Evolutionary conservation across 2,113 vertebrate species (phyloP).

Genomic region (Pachycephala philippinensis): DNA sequence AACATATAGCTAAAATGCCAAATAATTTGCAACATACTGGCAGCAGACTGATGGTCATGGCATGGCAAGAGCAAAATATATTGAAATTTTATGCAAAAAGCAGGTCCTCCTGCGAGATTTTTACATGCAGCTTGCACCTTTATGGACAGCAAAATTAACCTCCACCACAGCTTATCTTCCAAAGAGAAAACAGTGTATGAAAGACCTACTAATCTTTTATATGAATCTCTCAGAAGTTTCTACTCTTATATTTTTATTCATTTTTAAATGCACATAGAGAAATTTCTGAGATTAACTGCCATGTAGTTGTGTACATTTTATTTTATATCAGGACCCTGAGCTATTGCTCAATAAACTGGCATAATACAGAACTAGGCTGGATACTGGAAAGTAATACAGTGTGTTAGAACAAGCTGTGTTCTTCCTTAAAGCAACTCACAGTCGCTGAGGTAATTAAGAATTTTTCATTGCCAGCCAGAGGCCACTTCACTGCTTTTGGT

Average conservation of each 20-base stretch:
- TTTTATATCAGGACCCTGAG: neutral
- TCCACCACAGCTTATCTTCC: neutral
- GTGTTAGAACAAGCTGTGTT: neutral
- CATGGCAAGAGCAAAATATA: neutral
- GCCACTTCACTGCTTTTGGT: neutral
- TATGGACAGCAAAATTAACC: neutral
- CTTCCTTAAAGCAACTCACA: neutral
- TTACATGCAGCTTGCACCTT: neutral
- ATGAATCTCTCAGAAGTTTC: neutral
- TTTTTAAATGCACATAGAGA: neutral
- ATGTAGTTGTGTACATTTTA: neutral
- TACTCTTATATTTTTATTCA: neutral
- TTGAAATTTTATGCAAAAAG: neutral
- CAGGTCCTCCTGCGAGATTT: neutral
- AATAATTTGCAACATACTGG: neutral
- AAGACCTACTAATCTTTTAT: neutral
- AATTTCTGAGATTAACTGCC: neutral
- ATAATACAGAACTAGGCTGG: neutral
- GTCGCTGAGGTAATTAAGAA: neutral
- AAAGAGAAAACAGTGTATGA: neutral
- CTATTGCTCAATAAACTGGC: neutral
- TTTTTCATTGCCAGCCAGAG: neutral
- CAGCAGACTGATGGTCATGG: neutral
- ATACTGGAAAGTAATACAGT: neutral
- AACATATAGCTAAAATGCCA: neutral